phyloP scores from a whole-genome alignment of 23 tunicate genomes.

The Ciona savignyi region DNA sequence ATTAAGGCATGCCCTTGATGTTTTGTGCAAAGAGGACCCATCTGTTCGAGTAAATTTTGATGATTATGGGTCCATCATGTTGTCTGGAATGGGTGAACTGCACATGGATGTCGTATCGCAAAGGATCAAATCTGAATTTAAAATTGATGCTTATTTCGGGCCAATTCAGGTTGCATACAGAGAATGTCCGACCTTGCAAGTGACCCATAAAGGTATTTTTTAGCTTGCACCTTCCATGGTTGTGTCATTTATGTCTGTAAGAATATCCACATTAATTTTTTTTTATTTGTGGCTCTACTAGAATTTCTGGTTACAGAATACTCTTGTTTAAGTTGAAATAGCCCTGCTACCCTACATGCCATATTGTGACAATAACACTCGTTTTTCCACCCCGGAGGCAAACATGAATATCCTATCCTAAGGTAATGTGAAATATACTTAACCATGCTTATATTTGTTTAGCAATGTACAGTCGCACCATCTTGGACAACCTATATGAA shows the following conservation, averaged over 20 bases:
- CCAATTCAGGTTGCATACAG: constrained; percentile 81
- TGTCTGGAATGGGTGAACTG: constrained; percentile 98
- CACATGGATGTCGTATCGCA: constrained; percentile 74
- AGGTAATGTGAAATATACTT: background rate
- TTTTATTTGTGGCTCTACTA: no score
- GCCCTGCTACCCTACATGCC: no score
- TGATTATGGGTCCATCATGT: constrained; percentile 38
- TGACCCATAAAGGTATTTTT: constrained; percentile 16
- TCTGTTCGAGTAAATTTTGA: constrained; percentile 32
- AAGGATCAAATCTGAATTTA: constrained; percentile 70
- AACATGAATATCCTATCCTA: no score
- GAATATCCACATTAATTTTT: no score
- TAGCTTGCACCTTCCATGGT: background rate
- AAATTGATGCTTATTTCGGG: constrained; percentile 56
- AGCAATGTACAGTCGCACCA: constrained; percentile 11
- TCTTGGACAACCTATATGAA: constrained; percentile 10
- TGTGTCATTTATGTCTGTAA: no score
- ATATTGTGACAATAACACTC: no score
- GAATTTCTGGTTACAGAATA: no score
- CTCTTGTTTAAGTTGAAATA: no score
- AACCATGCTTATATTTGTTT: no score
- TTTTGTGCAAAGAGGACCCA: constrained; percentile 76
- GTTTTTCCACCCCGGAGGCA: no score
- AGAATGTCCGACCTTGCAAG: constrained; percentile 29
- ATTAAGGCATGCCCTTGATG: constrained; percentile 30